Conservation (phyloP, 2,113 vertebrate species). For the Petaurus breviceps region DNA sequence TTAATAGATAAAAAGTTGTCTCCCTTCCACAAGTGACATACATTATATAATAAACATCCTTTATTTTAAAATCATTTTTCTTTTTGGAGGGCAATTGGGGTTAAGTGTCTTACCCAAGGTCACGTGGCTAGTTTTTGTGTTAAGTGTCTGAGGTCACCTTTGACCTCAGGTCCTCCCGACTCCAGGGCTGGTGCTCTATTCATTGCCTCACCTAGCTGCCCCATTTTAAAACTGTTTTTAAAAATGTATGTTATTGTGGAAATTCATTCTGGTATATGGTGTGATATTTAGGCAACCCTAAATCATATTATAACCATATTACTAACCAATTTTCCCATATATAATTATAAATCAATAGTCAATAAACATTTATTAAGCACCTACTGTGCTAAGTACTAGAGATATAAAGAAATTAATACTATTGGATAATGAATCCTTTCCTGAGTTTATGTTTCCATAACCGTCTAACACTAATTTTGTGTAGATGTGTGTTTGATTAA, state of each 20-base stretch:
- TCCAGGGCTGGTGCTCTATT: no score
- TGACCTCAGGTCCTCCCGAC: no score
- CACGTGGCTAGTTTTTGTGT: no score
- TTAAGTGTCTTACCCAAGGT: no score
- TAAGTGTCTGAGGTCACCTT: no score
- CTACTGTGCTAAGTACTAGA: background rate
- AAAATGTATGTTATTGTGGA: background rate
- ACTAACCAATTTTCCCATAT: background rate
- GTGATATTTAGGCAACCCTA: background rate
- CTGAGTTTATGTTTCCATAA: background rate
- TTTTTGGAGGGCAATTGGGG: no score
- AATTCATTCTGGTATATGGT: background rate
- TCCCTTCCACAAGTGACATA: background rate
- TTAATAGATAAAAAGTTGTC: background rate
- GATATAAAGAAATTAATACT: background rate
- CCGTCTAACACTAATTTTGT: background rate
- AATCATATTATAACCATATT: background rate
- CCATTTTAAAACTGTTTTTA: background rate
- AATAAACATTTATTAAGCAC: background rate
- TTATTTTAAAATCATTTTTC: background rate
- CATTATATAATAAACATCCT: background rate
- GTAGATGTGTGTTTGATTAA: background rate
- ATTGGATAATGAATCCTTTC: background rate
- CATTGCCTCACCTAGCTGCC: no score
- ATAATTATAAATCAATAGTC: background rate